Conservation (phyloP, 2,797 vertebrate genomes). For the Acanthopagrus latus region DNA sequence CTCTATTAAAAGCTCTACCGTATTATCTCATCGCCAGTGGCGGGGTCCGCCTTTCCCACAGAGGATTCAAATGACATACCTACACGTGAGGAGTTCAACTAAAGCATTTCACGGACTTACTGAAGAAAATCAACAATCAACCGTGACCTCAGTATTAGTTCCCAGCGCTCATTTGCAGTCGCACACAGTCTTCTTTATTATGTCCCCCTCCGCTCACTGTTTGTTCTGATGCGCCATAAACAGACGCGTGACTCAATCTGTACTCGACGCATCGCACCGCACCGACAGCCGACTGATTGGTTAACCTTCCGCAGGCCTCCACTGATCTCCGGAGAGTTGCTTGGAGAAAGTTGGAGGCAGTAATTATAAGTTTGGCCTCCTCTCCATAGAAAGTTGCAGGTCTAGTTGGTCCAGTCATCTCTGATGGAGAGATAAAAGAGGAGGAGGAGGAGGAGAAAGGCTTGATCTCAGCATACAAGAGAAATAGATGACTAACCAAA, state of each 20-base stretch:
- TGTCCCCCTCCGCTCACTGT: too few relatives aligned
- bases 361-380: conserved; percentile 67
- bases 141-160: too few relatives aligned
- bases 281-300: background rate
- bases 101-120: too few relatives aligned
- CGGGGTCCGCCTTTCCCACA: too few relatives aligned
- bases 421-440: conserved; percentile 73
- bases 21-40: too few relatives aligned
- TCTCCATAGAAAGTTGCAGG: conserved; percentile 65
- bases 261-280: background rate
- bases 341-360: conserved; percentile 49
- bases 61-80: too few relatives aligned
- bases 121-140: too few relatives aligned
- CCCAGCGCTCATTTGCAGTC: too few relatives aligned
- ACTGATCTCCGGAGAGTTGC: conserved; percentile 35
- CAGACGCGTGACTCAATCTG: background rate
- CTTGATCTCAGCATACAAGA: conserved; percentile 86
- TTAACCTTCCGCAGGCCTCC: conserved; percentile 1
- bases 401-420: conserved; percentile 67
- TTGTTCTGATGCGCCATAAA: too few relatives aligned
- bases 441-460: conserved; percentile 75
- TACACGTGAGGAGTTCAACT: too few relatives aligned
- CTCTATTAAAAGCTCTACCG: too few relatives aligned
- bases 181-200: too few relatives aligned
- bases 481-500: conserved; percentile 90